Conservation (phyloP, 2,888 invertebrate genomes). For the Nowickia ferox region DNA sequence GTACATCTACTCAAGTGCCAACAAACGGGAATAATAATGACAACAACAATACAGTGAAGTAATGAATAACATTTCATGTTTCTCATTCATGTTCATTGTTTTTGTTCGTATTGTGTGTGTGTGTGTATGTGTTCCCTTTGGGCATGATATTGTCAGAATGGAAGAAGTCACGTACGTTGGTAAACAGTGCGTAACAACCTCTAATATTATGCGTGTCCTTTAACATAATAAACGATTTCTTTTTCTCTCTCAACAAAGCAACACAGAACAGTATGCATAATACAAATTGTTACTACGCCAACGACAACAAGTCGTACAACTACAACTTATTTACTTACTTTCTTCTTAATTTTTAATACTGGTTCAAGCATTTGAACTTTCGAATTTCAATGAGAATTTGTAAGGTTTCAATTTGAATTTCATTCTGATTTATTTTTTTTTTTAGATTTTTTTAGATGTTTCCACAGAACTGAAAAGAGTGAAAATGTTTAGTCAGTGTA, state of each 20-base stretch:
- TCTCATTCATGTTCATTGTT: slow-evolving; percentile 22
- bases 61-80: slow-evolving; percentile 53
- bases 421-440: slow-evolving; percentile 40
- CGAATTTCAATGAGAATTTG: slow-evolving; percentile 22
- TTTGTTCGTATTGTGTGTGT: slow-evolving; percentile 1
- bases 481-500: slow-evolving; percentile 21
- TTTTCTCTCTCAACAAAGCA: not conserved
- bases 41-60: slow-evolving; percentile 32
- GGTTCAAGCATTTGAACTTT: slow-evolving; percentile 20
- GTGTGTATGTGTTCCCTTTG: slow-evolving; percentile 2
- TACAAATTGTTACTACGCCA: slow-evolving; percentile 50
- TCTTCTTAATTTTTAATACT: slow-evolving; percentile 27
- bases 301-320: slow-evolving; percentile 25
- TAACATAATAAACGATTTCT: slow-evolving; percentile 64
- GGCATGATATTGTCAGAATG: slow-evolving; percentile 23
- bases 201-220: slow-evolving; percentile 71
- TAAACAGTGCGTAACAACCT: slow-evolving; percentile 72
- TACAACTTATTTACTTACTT: slow-evolving; percentile 33
- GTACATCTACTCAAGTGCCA: slow-evolving; percentile 15
- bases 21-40: slow-evolving; percentile 47
- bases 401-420: slow-evolving; percentile 44
- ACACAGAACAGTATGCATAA: slow-evolving; percentile 19
- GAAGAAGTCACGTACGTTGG: slow-evolving; percentile 68
- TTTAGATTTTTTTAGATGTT: slow-evolving; percentile 10
- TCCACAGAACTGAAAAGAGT: not conserved